Evolutionary conservation across 2,113 vertebrate species (phyloP), one percentile per base, ranked within the genome.

Genomic region (Piaya cayana): DNA sequence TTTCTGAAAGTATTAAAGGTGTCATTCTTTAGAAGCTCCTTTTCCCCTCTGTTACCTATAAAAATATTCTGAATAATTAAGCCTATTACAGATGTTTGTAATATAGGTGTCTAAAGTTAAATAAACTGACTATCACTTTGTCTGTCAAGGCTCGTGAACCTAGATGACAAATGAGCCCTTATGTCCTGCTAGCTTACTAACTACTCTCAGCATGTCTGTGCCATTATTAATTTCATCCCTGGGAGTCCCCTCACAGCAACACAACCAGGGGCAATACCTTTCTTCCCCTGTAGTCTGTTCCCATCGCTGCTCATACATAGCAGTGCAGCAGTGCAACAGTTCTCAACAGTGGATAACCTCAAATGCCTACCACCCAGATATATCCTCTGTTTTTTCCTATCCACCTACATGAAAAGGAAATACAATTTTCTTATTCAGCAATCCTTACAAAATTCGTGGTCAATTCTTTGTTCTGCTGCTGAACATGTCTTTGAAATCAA

Each of bases 61-160:
- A 91, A 91, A 94, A 62, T 80, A 91, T 60, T 89, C 49, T 49
- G 59, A 92, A 81, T 62, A 87, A 93, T 87, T 68, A 93, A 79
- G 60, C 76, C 32, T 1, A 2, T 49, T 90, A 64, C 16, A 79
- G 56, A 56, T 64, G 30, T 83, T 93, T 85, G 49, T 71, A 49
- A 43, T 21, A 49, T 5, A 87, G 21, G 36, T 72, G 16, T 79
- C 39, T 71, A 84, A 84, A 82, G 64, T 75, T 42, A 86, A 52
- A 52, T 78, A 59, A 88, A 22, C 5, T 83, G 68, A 42, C 37
- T 88, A n/a, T 39, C 80, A 22, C 10, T 77, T 70, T 50, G 9
- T 15, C 56, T 86, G 64, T 47, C 90, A 91, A 21, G 37, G 29
- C 29, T 82, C 37, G 19, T 32, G 60, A 86, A 67, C 37, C 32